Evolutionary conservation across 2,888 invertebrate species (phyloP).

Genomic region (Aspidiotus rigidus): DNA sequence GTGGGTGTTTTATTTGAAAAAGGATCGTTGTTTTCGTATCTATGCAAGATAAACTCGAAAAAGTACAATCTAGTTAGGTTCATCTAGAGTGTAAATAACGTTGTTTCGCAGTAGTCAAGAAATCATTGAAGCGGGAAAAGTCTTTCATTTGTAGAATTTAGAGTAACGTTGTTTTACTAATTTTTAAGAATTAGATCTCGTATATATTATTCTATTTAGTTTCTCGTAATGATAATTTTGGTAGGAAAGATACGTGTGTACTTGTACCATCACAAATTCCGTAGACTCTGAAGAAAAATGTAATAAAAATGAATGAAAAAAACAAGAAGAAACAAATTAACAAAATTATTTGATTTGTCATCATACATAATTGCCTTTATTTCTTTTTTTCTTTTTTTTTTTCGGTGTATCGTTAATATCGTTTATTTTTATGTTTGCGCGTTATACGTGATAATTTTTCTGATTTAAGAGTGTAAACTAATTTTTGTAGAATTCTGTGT

Average conservation of each 20-base stretch:
- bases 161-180: slow-evolving; percentile 1
- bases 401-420: not conserved
- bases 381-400: too few relatives aligned
- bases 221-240: too few relatives aligned
- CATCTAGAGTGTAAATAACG: not conserved
- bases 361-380: too few relatives aligned
- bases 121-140: slow-evolving; percentile 5
- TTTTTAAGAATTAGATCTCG: slow-evolving; percentile 27
- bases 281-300: too few relatives aligned
- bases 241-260: slow-evolving; percentile 16
- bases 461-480: slow-evolving; percentile 5
- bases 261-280: not conserved
- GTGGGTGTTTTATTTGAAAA: not conserved
- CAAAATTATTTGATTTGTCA: too few relatives aligned
- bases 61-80: not conserved
- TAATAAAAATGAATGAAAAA: not conserved
- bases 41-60: not conserved
- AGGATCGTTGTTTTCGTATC: not conserved
- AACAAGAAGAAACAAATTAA: not conserved
- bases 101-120: too few relatives aligned
- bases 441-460: slow-evolving; percentile 22
- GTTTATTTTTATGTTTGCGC: too few relatives aligned
- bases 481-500: slow-evolving; percentile 14
- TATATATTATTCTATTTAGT: slow-evolving; percentile 10
- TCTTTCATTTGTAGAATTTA: slow-evolving; percentile 27